Evolutionary conservation across 1,140 invertebrate genomes (phyloP).

Genomic region (Oryctes rhinoceros): DNA sequence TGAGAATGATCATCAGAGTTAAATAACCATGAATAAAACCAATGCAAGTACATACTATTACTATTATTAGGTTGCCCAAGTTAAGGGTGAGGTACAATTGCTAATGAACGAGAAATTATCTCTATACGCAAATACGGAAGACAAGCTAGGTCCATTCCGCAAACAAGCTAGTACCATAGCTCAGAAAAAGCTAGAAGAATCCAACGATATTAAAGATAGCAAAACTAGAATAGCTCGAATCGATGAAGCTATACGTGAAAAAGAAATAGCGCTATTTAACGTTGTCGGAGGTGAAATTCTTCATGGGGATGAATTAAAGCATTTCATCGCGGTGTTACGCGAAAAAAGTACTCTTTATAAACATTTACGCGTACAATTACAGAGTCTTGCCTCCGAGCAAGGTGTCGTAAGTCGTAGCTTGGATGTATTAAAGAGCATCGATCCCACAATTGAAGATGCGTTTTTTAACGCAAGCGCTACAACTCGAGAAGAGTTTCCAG

Average conservation of each 20-base stretch:
- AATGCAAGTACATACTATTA: not conserved
- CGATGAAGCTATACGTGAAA: conserved; percentile 41
- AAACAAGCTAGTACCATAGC: conserved; percentile 45
- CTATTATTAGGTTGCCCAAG: not conserved
- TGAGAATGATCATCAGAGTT: too few relatives aligned
- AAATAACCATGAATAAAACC: too few relatives aligned
- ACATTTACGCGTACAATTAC: conserved; percentile 15
- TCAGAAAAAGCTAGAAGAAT: conserved; percentile 45
- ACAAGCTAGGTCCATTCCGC: conserved; percentile 41
- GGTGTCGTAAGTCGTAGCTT: conserved; percentile 31
- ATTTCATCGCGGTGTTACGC: conserved; percentile 45
- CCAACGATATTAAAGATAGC: conserved; percentile 43
- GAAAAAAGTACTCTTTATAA: conserved; percentile 40
- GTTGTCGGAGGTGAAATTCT: conserved; percentile 46
- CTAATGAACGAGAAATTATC: conserved; percentile 27
- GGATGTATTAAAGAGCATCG: conserved; percentile 30
- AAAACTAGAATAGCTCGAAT: conserved; percentile 35
- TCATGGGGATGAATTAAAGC: conserved; percentile 45
- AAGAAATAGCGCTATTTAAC: conserved; percentile 41
- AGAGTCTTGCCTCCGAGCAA: conserved; percentile 12
- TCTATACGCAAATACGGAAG: conserved; percentile 5
- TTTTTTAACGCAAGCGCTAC: not conserved
- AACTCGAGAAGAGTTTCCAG: not conserved
- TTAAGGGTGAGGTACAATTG: conserved; percentile 13
- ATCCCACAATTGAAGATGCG: conserved; percentile 29